A percentile compares a stretch with the other conserved stretches of the same genome.
Evolutionary conservation across 2,797 vertebrate species (phyloP).

Genomic region (Oreochromis mossambicus): DNA sequence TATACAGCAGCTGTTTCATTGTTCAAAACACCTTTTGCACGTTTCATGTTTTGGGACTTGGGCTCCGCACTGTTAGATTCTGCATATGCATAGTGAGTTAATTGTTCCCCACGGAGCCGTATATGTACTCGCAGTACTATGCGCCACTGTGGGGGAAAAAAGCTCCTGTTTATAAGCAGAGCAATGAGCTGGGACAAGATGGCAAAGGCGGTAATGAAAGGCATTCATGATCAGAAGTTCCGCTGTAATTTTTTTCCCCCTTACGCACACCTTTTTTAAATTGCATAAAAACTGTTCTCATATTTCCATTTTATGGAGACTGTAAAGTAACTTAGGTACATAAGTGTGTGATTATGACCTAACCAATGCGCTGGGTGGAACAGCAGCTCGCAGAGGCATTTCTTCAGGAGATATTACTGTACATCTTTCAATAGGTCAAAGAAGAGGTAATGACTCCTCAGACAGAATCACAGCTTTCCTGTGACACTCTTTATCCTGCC

Average conservation of each 20-base stretch:
- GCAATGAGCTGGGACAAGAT: constrained; percentile 38
- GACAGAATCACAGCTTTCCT: constrained; percentile 45
- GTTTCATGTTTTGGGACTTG: constrained; percentile 21
- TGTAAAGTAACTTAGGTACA: constrained; percentile 47
- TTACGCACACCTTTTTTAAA: constrained; percentile 38
- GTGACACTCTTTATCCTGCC: constrained; percentile 38
- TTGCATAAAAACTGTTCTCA: constrained; percentile 24
- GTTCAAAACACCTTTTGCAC: not conserved
- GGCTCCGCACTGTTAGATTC: constrained; percentile 3
- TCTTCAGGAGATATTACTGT: constrained; percentile 44
- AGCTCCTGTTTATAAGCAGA: constrained; percentile 27
- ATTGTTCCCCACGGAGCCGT: constrained; percentile 24
- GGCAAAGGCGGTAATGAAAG: constrained; percentile 24
- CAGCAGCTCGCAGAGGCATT: constrained; percentile 13
- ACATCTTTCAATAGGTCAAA: constrained; percentile 56
- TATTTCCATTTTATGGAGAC: constrained; percentile 56
- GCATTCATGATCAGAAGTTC: constrained; percentile 20
- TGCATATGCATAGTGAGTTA: constrained; percentile 14
- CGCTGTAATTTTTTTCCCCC: not conserved
- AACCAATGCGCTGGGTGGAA: constrained; percentile 10
- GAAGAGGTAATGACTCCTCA: constrained; percentile 49
- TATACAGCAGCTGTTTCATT: constrained; percentile 25
- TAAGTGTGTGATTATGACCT: constrained; percentile 52
- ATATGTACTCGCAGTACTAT: not conserved
- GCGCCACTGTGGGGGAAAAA: not conserved